phyloP scores from a whole-genome alignment of 2,113 vertebrate species.

The Pygoscelis antarcticus region DNA sequence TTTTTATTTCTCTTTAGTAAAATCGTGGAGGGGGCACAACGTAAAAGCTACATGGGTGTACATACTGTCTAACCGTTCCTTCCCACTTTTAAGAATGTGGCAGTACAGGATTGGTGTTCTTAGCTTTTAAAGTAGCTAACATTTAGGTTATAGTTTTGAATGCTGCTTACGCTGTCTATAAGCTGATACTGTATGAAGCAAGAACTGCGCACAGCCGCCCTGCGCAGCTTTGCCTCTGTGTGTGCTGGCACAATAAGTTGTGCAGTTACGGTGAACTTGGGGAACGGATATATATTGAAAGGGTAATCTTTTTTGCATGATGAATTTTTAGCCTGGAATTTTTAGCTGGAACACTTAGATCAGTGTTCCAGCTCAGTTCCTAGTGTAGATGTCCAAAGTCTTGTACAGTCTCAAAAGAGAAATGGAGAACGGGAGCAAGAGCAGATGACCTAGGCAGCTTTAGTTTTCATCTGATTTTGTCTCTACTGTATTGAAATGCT shows the following conservation, averaged over 20 bases:
- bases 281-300: neutral
- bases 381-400: neutral
- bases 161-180: neutral
- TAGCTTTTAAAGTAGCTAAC: neutral
- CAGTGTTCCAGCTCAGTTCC: neutral
- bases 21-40: rapidly evolving
- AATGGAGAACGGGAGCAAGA: neutral
- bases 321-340: neutral
- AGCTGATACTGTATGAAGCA: neutral
- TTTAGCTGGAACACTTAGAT: neutral
- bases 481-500: neutral
- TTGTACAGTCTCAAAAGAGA: neutral
- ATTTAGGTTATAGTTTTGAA: neutral
- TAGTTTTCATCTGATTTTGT: neutral
- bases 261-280: neutral
- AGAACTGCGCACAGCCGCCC: neutral
- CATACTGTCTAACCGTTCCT: neutral
- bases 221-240: neutral
- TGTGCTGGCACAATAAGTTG: neutral
- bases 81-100: neutral
- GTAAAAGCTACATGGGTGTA: neutral
- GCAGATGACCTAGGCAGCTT: neutral
- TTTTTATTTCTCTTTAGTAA: neutral
- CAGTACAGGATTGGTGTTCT: neutral
- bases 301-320: neutral